A percentile compares a stretch with the other conserved stretches of the same genome.
Evolutionary conservation across 2,113 vertebrate species (phyloP).

Genomic region (Theristicus caerulescens): DNA sequence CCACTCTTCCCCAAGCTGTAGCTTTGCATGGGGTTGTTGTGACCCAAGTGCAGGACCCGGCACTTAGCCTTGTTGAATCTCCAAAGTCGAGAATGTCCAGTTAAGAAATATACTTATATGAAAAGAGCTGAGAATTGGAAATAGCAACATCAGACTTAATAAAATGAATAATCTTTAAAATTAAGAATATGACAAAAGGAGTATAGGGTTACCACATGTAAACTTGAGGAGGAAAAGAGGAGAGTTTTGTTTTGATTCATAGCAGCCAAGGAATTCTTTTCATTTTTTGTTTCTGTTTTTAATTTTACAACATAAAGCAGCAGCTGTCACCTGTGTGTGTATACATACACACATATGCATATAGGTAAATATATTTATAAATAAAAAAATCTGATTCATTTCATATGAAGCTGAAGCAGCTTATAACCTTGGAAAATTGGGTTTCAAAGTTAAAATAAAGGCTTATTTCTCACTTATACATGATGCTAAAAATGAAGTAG

Average conservation of each 20-base stretch:
- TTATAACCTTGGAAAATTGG: not conserved
- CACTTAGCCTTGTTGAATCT: not conserved
- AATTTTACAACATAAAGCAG: not conserved
- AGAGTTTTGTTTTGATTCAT: not conserved
- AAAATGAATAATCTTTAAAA: not conserved
- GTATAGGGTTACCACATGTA: not conserved
- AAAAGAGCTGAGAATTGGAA: not conserved
- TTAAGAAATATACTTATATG: not conserved
- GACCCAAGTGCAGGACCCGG: not conserved
- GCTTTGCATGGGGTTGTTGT: not conserved
- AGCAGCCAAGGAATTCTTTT: not conserved
- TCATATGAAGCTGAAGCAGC: not conserved
- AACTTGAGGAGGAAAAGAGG: not conserved
- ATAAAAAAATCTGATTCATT: not conserved
- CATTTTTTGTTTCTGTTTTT: not conserved
- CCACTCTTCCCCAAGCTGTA: not conserved
- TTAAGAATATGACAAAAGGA: not conserved
- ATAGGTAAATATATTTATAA: not conserved
- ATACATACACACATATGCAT: not conserved
- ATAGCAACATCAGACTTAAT: not conserved
- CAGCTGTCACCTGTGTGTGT: not conserved
- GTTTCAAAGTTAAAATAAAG: conserved; percentile 9
- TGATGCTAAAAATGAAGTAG: not conserved
- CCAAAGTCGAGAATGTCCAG: not conserved
- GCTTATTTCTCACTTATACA: not conserved